Conservation (phyloP, 2,113 vertebrate genomes). For the Eonycteris spelaea region DNA sequence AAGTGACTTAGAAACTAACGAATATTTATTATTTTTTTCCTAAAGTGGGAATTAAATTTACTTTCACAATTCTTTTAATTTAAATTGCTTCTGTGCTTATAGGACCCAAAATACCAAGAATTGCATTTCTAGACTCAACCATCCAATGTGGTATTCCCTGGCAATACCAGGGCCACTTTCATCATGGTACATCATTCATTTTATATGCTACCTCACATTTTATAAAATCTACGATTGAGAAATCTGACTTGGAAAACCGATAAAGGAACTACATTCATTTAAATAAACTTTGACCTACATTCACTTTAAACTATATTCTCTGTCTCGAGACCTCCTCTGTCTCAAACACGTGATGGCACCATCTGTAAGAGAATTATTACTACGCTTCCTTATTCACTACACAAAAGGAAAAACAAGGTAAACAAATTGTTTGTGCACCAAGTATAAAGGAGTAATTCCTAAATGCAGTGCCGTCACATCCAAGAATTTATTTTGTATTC, state of each 20-base stretch:
- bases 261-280: not conserved
- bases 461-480: not conserved
- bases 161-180: not conserved
- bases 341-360: not conserved
- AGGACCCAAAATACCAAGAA: not conserved
- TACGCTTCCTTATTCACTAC: not conserved
- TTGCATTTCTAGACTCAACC: not conserved
- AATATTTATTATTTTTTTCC: constrained; percentile 10
- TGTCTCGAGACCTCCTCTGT: not conserved
- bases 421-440: not conserved
- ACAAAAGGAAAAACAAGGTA: not conserved
- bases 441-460: not conserved
- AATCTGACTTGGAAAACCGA: not conserved
- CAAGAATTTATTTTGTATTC: not conserved
- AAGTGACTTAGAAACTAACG: constrained; percentile 9
- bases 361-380: not conserved
- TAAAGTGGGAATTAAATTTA: not conserved
- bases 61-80: constrained; percentile 15
- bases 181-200: not conserved
- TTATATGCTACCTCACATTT: not conserved
- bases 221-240: not conserved
- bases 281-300: not conserved
- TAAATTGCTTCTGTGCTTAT: not conserved
- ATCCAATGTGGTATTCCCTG: not conserved
- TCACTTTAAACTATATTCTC: not conserved